A percentile compares a stretch with the other conserved stretches of the same genome.
Evolutionary conservation across 2,888 invertebrate genomes (phyloP).

Genomic region (Cheilosia vernalis): DNA sequence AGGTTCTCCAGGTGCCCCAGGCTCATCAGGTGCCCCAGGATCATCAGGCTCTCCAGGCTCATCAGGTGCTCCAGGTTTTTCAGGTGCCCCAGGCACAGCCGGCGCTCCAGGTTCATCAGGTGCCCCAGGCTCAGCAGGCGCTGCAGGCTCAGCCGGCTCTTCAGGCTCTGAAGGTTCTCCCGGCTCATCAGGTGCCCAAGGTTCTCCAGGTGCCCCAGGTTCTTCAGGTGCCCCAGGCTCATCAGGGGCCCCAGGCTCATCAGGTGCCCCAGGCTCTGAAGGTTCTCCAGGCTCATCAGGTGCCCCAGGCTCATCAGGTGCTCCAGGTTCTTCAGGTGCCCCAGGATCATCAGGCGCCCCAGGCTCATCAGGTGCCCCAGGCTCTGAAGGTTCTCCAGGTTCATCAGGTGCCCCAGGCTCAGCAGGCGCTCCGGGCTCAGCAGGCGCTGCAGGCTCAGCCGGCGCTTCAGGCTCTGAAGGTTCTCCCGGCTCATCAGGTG

Average conservation of each 20-base stretch:
- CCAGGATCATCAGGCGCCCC: background rate
- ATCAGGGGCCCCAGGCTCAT: background rate
- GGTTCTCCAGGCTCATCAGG: background rate
- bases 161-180: background rate
- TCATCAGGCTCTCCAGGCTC: background rate
- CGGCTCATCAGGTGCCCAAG: background rate
- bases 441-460: background rate
- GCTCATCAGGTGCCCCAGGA: background rate
- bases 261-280: background rate
- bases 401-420: background rate
- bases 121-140: background rate
- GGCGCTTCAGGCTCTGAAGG: background rate
- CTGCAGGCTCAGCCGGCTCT: background rate
- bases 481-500: background rate
- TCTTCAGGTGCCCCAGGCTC: background rate
- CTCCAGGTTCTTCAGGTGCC: background rate
- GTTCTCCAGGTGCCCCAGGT: background rate
- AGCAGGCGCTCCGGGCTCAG: background rate
- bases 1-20: background rate
- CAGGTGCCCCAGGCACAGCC: background rate
- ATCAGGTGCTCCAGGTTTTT: background rate
- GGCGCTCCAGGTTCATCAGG: constrained; percentile 5
- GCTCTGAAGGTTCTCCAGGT: constrained; percentile 1
- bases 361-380: background rate
- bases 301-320: background rate